Percentiles rank a stretch among this genome's conserved stretches.
Evolutionary conservation across 2,113 vertebrate species (phyloP).

Genomic region (Cynopterus brachyotis): DNA sequence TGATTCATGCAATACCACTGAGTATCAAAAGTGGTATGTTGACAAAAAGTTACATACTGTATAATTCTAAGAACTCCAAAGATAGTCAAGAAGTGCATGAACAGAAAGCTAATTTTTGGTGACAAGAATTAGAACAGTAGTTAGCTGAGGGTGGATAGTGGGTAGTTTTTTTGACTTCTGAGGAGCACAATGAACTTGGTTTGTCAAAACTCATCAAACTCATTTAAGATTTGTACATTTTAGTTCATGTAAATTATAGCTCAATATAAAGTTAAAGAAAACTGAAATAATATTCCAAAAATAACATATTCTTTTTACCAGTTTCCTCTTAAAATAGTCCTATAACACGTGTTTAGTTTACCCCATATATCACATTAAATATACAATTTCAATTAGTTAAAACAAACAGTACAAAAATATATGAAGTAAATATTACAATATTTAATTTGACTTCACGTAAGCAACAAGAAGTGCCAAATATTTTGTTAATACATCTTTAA

Average conservation of each 20-base stretch:
- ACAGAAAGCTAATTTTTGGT: background rate
- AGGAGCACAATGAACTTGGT: background rate
- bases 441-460: slow-evolving; percentile 80
- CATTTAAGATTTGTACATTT: background rate
- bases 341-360: slow-evolving; percentile 72
- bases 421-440: slow-evolving; percentile 77
- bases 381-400: slow-evolving; percentile 73
- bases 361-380: slow-evolving; percentile 81
- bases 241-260: background rate
- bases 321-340: background rate
- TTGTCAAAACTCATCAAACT: slow-evolving; percentile 23
- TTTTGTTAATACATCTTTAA: slow-evolving; percentile 78
- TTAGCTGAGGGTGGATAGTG: background rate
- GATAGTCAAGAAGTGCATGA: background rate
- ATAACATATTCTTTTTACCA: background rate
- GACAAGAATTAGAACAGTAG: background rate
- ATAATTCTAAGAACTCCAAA: background rate
- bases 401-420: slow-evolving; percentile 81
- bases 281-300: background rate
- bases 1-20: background rate
- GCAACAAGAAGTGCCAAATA: slow-evolving; percentile 79
- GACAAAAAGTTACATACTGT: background rate
- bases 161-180: background rate
- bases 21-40: background rate
- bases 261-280: background rate